Conservation (phyloP, 92 coral and sea anemone genomes). For the Epizoanthus ramosus region DNA sequence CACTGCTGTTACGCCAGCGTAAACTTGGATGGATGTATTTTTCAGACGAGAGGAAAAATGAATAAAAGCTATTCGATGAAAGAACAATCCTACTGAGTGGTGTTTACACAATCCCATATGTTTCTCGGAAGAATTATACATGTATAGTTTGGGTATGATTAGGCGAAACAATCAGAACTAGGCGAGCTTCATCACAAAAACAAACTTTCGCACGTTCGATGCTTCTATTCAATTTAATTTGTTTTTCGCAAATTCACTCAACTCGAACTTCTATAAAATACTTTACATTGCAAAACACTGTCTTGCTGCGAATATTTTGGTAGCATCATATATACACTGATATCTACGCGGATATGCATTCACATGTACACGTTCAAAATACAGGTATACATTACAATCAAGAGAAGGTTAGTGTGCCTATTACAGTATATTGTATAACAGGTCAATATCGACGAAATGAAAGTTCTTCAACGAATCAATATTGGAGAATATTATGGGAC, state of each 20-base stretch:
- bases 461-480: no score
- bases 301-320: background rate
- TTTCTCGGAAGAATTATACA: slow-evolving; percentile 12
- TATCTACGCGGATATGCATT: no score
- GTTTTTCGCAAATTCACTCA: background rate
- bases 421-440: no score
- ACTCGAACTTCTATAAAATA: background rate
- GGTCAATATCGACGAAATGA: no score
- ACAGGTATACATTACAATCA: no score
- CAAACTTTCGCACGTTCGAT: slow-evolving; percentile 37
- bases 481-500: no score
- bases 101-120: slow-evolving; percentile 38
- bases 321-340: background rate
- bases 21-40: background rate
- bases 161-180: slow-evolving; percentile 15
- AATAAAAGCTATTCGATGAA: slow-evolving; percentile 31
- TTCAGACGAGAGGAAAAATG: slow-evolving; percentile 6
- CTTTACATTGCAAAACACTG: background rate
- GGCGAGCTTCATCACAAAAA: background rate
- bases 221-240: slow-evolving; percentile 20
- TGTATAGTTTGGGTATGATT: slow-evolving; percentile 28
- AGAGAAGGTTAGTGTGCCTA: no score
- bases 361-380: no score
- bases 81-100: slow-evolving; percentile 1
- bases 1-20: background rate